A percentile compares a stretch with the other conserved stretches of the same genome.
These are phyloP conservation scores for Dolichopus griseipennis DNA, from an alignment of 2,888 invertebrate genomes.

Conservation along the genomic window DNA sequence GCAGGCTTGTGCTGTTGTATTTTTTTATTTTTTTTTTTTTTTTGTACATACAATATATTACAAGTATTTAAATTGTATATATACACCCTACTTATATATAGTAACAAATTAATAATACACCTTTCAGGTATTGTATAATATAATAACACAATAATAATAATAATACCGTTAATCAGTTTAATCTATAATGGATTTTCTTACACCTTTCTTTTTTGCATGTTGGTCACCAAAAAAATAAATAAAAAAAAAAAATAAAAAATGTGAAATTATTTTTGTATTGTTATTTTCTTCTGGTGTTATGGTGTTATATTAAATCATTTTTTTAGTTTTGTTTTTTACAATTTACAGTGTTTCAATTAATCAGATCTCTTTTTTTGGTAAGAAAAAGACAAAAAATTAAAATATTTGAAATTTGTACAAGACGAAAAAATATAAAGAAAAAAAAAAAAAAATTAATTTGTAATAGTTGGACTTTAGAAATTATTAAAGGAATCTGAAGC, in stretches of 20 bases:
- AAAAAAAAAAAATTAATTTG: too few species aligned
- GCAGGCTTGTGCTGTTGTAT: background rate
- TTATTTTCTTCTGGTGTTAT: background rate
- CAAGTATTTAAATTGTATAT: background rate
- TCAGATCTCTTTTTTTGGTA: background rate
- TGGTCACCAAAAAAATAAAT: background rate
- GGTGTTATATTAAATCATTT: conserved; percentile 4
- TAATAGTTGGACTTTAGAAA: too few species aligned
- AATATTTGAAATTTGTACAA: background rate
- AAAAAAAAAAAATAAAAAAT: too few species aligned
- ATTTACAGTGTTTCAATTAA: background rate
- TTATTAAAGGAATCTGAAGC: too few species aligned
- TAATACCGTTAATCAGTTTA: conserved; percentile 4
- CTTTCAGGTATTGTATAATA: conserved; percentile 6
- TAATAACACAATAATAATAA: too few species aligned
- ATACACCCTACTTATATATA: background rate
- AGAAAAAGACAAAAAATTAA: background rate
- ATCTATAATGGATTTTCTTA: conserved; percentile 6
- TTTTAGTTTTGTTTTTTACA: background rate
- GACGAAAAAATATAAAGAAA: background rate
- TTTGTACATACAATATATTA: background rate
- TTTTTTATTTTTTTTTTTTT: too few species aligned
- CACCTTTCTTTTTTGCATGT: conserved; percentile 6
- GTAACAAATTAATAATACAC: conserved; percentile 2
- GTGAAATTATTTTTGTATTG: background rate